Evolutionary conservation across 2,113 vertebrate species (phyloP).

Genomic region (Rutilus rutilus): DNA sequence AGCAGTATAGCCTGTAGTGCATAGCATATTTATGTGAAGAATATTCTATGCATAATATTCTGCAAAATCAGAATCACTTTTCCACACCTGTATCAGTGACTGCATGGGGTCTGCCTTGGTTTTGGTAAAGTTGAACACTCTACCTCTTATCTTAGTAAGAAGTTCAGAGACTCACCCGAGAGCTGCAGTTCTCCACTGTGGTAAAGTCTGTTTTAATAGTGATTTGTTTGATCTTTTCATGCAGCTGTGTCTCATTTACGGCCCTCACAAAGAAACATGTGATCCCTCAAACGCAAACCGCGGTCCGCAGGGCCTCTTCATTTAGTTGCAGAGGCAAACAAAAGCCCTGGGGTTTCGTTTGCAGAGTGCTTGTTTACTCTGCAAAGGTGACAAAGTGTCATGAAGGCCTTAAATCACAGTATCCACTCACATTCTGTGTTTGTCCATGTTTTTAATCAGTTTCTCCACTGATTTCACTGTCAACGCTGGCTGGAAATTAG

Average conservation of each 20-base stretch:
- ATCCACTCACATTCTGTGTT: background rate
- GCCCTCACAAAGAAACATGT: conserved; percentile 19
- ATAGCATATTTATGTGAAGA: background rate
- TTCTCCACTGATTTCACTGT: background rate
- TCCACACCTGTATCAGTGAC: background rate
- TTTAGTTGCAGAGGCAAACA: conserved; percentile 42
- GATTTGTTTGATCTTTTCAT: conserved; percentile 28
- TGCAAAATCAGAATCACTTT: background rate
- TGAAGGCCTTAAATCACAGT: conserved; percentile 24
- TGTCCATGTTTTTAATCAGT: background rate
- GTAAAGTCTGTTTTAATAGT: conserved; percentile 15
- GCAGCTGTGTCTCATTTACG: conserved; percentile 35
- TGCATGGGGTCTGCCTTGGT: background rate
- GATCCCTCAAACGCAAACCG: conserved; percentile 24
- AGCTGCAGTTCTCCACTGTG: background rate
- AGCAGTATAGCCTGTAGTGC: background rate
- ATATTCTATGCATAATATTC: background rate
- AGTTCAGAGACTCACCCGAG: background rate
- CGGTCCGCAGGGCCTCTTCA: conserved; percentile 13
- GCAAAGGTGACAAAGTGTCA: conserved; percentile 39
- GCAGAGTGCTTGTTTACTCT: conserved; percentile 36
- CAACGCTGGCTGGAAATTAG: background rate
- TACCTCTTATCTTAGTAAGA: background rate
- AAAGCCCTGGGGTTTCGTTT: conserved; percentile 23
- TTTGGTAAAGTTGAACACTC: background rate